Percentiles rank a stretch among this genome's conserved stretches.
These are phyloP conservation scores for Styela plicata DNA, from an alignment of 23 tunicate genomes.

Conservation along the genomic window DNA sequence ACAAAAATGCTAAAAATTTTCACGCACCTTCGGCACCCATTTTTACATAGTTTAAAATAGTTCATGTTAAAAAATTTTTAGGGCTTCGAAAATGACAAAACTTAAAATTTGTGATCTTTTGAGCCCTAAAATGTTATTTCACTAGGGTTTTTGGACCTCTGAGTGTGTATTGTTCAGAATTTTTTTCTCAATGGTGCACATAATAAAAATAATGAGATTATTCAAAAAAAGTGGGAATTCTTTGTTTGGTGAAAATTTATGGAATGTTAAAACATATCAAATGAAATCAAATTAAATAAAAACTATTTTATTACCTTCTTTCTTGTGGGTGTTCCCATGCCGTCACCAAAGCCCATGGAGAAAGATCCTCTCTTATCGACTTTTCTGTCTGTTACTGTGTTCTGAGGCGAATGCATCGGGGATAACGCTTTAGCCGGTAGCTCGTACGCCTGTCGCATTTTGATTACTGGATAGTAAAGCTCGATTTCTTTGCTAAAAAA, in stretches of 20 bases:
- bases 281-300: no score
- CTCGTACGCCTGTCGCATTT: slow-evolving; percentile 65
- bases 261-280: no score
- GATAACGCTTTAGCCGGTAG: slow-evolving; percentile 5
- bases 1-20: no score
- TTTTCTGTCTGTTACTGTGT: neutral
- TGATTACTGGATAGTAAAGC: slow-evolving; percentile 69
- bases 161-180: no score
- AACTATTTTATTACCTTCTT: no score
- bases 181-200: no score
- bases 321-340: neutral
- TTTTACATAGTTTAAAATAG: no score
- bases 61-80: no score
- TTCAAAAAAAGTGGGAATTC: no score
- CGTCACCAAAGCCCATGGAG: slow-evolving; percentile 22
- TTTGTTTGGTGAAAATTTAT: no score
- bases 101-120: neutral
- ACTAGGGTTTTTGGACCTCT: neutral
- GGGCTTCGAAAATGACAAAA: neutral
- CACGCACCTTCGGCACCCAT: no score
- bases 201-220: no score
- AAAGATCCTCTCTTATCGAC: neutral
- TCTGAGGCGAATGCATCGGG: neutral
- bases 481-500: slow-evolving; percentile 52
- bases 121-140: neutral